phyloP scores from a whole-genome alignment of 2,113 vertebrate species.

The Gymnocephalus cernua region DNA sequence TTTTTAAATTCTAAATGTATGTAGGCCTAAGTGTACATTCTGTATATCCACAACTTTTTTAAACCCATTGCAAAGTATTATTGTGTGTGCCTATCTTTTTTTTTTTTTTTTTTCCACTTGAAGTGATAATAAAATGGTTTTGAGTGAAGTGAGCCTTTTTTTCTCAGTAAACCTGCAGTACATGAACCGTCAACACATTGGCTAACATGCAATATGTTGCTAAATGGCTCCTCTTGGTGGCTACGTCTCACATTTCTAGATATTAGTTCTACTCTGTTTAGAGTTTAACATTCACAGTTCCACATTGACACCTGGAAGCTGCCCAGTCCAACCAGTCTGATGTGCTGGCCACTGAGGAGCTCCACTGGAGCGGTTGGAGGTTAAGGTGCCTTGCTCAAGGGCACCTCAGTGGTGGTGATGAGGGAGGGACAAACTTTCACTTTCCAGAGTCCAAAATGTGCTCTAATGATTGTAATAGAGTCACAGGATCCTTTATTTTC shows the following conservation, averaged over 20 bases:
- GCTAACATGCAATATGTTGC: constrained; percentile 12
- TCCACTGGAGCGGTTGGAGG: too few species aligned
- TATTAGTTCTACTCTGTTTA: too few species aligned
- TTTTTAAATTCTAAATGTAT: constrained; percentile 1
- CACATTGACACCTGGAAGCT: too few species aligned
- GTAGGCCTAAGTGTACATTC: constrained; percentile 63
- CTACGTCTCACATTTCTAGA: rapidly evolving
- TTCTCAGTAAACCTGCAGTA: background rate
- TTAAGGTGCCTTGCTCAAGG: too few species aligned
- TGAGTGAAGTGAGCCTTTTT: constrained; percentile 45
- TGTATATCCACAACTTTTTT: constrained; percentile 49
- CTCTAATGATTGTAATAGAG: background rate
- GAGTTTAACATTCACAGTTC: too few species aligned
- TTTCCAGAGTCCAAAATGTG: background rate
- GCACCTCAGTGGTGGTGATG: too few species aligned
- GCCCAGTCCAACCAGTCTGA: too few species aligned
- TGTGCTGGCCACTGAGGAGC: too few species aligned
- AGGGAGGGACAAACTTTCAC: too few species aligned
- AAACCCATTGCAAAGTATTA: constrained; percentile 49
- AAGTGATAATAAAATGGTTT: constrained; percentile 75
- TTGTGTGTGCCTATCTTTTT: constrained; percentile 56
- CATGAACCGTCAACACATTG: background rate
- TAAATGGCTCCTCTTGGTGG: constrained; percentile 69
- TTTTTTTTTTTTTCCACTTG: constrained; percentile 67
- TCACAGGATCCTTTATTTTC: background rate